Base-by-base conservation (phyloP, 2,888 invertebrate species). In the Eilema caniola region DNA sequence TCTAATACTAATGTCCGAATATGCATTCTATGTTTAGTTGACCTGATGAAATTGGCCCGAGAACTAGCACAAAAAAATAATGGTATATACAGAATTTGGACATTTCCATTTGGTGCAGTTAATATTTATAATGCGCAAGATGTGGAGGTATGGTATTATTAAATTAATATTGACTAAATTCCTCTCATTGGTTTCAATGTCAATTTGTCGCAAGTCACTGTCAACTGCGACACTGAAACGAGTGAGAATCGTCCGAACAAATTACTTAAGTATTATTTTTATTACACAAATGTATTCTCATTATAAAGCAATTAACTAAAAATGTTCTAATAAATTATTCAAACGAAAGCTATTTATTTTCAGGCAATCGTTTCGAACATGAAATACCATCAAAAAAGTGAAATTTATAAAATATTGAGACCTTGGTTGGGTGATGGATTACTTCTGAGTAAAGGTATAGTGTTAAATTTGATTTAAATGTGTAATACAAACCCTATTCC, bases 401-500 rank as follows among this genome's bases (percentile, higher is more conserved):
- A 85, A 0, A 67, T 95, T 0, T 96, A 96, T 78, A 83, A 84
- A 0, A 88, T 96, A 61, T 76, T 96, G 1, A 88, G 86, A 25
- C 95, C 96, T 0, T 96, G 96, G 92, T 84, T 96, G 16, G 92
- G 93, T 20, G 92, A 95, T 20, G 96, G 96, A 3, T 84, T 96
- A 0, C 88, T 96, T 11, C 83, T 94, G 1, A 96, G 96, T 70
- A 85, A 82, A 76, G 91, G 92, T 92, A 82, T 75, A 16, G 16
- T 61, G n/a, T n/a, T n/a, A n/a, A n/a, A n/a, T n/a, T n/a, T n/a
- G n/a, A n/a, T n/a, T n/a, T n/a, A n/a, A n/a, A n/a, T n/a, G n/a
- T n/a, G n/a, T n/a, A n/a, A n/a, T n/a, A n/a, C n/a, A n/a, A n/a
- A n/a, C n/a, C n/a, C n/a, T n/a, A n/a, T n/a, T n/a, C n/a, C n/a